Percentiles rank a stretch among this genome's conserved stretches.
phyloP scores from a whole-genome alignment of 2,797 vertebrate genomes.

The Pygocentrus nattereri region DNA sequence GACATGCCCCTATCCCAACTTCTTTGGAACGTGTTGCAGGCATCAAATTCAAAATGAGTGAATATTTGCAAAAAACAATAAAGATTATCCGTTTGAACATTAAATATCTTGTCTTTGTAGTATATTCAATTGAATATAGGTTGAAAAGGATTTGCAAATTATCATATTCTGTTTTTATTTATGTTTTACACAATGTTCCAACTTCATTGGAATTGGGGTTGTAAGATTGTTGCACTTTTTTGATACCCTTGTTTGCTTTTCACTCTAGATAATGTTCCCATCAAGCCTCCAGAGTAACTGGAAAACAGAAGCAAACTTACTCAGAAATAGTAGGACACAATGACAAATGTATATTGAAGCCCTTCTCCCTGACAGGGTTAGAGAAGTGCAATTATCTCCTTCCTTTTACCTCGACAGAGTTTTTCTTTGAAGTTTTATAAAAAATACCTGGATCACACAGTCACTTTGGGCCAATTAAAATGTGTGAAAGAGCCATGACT shows the following conservation, averaged over 20 bases:
- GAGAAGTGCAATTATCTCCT: constrained; percentile 31
- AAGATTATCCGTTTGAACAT: too few relatives aligned
- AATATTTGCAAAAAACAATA: too few relatives aligned
- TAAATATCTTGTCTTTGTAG: too few relatives aligned
- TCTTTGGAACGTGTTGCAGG: too few relatives aligned
- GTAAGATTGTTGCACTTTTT: background rate
- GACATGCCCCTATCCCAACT: too few relatives aligned
- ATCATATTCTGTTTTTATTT: too few relatives aligned
- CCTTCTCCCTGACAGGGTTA: constrained; percentile 3
- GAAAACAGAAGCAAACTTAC: background rate
- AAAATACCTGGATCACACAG: constrained; percentile 35
- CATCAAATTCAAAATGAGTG: too few relatives aligned
- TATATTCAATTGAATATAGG: too few relatives aligned
- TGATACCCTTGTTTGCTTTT: background rate
- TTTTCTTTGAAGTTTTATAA: constrained; percentile 37
- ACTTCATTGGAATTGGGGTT: too few relatives aligned
- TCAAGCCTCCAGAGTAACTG: background rate
- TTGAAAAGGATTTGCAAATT: too few relatives aligned
- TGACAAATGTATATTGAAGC: background rate
- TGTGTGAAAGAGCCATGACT: constrained; percentile 44
- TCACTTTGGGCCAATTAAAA: constrained; percentile 45
- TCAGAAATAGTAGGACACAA: background rate
- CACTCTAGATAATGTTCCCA: background rate
- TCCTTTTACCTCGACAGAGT: constrained; percentile 14
- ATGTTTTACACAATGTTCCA: too few relatives aligned